Base-by-base conservation (phyloP, 2,888 invertebrate genomes). In the Mayetiola destructor region DNA sequence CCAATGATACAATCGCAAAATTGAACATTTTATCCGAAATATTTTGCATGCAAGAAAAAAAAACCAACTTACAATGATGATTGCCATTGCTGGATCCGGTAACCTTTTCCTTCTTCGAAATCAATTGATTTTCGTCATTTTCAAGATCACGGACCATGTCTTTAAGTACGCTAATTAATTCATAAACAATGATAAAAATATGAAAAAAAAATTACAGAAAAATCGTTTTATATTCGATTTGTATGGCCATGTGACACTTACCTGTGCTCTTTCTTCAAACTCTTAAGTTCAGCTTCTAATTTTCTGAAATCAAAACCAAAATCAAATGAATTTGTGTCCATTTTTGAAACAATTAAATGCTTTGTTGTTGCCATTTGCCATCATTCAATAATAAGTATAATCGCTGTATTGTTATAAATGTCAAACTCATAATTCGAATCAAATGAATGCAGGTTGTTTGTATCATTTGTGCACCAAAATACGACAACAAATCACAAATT, bases 101-200 rank as follows among this genome's bases (percentile, higher is more conserved):
- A 3, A 10, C 16, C 12, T 56, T 56, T 18, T 56, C 56, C 29
- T 29, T 52, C 36, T 30, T 55, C 12, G 48, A 37, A 18, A n/a
- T 40, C 2, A n/a, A 14, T 29, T 57, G 48, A 23, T 35, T 59
- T 18, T 59, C 56, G 36, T 59, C 57, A n/a, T 57, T 53, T 12
- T 57, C 56, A 1, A 61, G 56, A 36, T 59, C 61, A 14, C 59
- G 56, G 3, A 61, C 59, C 59, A 61, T 61, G 27, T 60, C 59
- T 56, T 60, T 60, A 10, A 60, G 55, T 32, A 59, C 59, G 56
- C 59, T 60, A 18, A n/a, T 32, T 32, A 9, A 9, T 32, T 32
- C 12, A 32, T 32, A 9, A 9, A 9, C 16, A 29, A 29, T 40
- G 53, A 12, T n/a, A 16, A 2, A 29, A 16, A 20, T 6, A 20